A percentile compares a stretch with the other conserved stretches of the same genome.
Conservation (phyloP, 2,113 vertebrate species). For the Hiodon alosoides region DNA sequence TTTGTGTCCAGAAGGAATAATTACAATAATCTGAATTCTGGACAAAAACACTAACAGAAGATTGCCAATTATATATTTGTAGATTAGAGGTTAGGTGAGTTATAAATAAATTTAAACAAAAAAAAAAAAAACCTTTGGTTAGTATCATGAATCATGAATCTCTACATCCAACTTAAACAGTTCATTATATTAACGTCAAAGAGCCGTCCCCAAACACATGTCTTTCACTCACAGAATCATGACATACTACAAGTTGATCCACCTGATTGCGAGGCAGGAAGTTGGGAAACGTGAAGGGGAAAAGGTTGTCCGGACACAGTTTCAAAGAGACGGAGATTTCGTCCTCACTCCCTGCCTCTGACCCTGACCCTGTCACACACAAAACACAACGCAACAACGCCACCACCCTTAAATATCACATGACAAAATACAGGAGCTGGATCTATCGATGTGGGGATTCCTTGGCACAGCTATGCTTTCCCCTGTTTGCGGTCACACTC, state of each 20-base stretch:
- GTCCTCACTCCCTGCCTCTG: constrained; percentile 33
- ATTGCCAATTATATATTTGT: too few species aligned
- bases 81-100: too few species aligned
- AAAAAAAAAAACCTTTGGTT: neutral
- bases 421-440: too few species aligned
- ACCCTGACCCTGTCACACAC: neutral
- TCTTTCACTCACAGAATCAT: constrained; percentile 30
- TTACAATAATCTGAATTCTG: too few species aligned
- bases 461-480: constrained; percentile 29
- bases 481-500: constrained; percentile 28
- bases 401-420: too few species aligned
- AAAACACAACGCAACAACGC: neutral
- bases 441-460: neutral
- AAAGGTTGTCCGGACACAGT: constrained; percentile 48
- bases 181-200: neutral
- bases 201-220: neutral
- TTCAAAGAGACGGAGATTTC: constrained; percentile 22
- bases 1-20: too few species aligned
- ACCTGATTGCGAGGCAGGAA: constrained; percentile 40
- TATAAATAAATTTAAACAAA: too few species aligned
- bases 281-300: constrained; percentile 61
- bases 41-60: too few species aligned
- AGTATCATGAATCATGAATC: too few species aligned
- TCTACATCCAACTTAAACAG: neutral
- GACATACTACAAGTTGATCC: constrained; percentile 58